These are phyloP conservation scores for Trachops cirrhosus DNA, from an alignment of 2,797 vertebrate species.

Conservation along the genomic window DNA sequence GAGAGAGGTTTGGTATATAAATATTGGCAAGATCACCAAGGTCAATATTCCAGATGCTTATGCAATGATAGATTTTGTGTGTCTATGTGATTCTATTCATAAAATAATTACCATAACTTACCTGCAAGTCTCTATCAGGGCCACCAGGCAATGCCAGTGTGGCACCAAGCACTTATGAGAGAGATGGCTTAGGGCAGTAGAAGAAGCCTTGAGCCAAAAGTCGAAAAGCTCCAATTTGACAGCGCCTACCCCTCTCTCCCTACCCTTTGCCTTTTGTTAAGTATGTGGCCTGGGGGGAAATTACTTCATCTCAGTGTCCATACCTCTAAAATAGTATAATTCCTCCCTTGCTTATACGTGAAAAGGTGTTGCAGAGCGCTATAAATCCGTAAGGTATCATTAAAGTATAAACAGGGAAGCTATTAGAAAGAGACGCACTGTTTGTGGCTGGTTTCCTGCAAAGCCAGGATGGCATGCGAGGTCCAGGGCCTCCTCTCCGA, in stretches of 20 bases:
- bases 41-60: neutral
- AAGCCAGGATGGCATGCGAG: neutral
- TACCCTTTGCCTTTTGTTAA: neutral
- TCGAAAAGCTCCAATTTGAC: neutral
- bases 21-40: neutral
- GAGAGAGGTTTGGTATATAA: neutral
- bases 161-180: neutral
- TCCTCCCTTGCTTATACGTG: neutral
- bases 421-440: neutral
- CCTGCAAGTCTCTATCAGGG: neutral
- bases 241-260: neutral
- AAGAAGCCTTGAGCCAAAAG: neutral
- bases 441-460: neutral
- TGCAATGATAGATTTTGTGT: neutral
- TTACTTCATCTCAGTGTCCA: neutral
- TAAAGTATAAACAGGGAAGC: neutral
- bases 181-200: neutral
- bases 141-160: neutral
- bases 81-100: neutral
- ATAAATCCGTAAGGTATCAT: neutral
- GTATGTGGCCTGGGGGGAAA: neutral
- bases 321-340: neutral
- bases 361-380: neutral
- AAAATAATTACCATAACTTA: constrained; percentile 21
- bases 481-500: neutral